phyloP scores from a whole-genome alignment of 2,888 invertebrate species.

The Melanophora roralis region DNA sequence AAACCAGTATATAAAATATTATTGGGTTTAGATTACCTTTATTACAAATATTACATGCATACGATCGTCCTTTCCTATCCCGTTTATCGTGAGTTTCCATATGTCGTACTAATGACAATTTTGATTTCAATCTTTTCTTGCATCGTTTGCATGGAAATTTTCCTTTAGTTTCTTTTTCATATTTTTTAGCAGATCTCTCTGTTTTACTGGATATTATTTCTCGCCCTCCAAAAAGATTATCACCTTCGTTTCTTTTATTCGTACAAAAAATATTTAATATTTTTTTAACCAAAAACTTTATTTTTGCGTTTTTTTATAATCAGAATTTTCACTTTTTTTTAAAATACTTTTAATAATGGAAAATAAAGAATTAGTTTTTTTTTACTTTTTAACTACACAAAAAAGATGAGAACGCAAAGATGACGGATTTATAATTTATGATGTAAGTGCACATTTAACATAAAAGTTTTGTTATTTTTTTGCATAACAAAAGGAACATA shows the following conservation, averaged over 20 bases:
- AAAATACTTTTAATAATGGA: constrained; percentile 49
- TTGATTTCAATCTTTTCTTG: constrained; percentile 44
- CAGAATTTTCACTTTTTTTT: constrained; percentile 35
- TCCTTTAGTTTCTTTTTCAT: constrained; percentile 1
- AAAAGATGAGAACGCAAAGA: background rate
- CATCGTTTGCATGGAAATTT: constrained; percentile 48
- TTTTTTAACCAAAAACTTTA: constrained; percentile 16
- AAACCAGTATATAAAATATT: too few species aligned
- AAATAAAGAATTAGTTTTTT: constrained; percentile 44
- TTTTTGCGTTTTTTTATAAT: constrained; percentile 18
- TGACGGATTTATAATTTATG: too few species aligned
- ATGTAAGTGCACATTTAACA: too few species aligned
- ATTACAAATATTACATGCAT: constrained; percentile 50
- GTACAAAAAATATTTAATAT: constrained; percentile 29
- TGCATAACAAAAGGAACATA: too few species aligned
- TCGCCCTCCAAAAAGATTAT: background rate
- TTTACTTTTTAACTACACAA: constrained; percentile 24
- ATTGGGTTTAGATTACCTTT: constrained; percentile 41
- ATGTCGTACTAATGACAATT: constrained; percentile 48
- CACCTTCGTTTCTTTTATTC: constrained; percentile 9
- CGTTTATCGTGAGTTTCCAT: constrained; percentile 39
- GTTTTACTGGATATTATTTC: constrained; percentile 10
- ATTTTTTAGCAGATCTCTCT: constrained; percentile 5
- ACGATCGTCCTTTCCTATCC: constrained; percentile 25
- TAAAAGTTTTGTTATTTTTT: too few species aligned